phyloP scores from a whole-genome alignment of 2,797 vertebrate species.

The Coluber constrictor region DNA sequence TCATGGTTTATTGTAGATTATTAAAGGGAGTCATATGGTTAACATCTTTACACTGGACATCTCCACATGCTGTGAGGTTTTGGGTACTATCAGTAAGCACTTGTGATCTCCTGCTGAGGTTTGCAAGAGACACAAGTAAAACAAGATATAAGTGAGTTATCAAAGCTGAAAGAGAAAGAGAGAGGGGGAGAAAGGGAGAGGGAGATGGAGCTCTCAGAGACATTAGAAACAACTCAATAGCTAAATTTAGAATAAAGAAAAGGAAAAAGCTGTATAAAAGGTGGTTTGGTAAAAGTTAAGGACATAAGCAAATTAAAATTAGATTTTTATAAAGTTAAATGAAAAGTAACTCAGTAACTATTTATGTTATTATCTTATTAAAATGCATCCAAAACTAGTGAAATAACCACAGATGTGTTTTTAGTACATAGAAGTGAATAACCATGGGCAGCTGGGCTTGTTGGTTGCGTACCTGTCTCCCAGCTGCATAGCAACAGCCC shows the following conservation, averaged over 20 bases:
- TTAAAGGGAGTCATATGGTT: not conserved
- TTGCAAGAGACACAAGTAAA: conserved; percentile 18
- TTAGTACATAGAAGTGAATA: too few species aligned
- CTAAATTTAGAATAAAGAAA: not conserved
- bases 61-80: not conserved
- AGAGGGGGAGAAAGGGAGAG: not conserved
- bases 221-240: not conserved
- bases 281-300: not conserved
- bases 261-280: not conserved
- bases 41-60: not conserved
- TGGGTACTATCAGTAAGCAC: not conserved
- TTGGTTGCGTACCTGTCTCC: too few species aligned
- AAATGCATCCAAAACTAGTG: not conserved
- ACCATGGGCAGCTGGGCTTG: too few species aligned
- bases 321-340: not conserved
- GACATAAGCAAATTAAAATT: not conserved
- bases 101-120: conserved; percentile 9
- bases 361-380: not conserved
- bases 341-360: not conserved
- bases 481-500: too few species aligned
- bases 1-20: not conserved
- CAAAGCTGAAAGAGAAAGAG: conserved; percentile 1
- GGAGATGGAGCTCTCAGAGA: not conserved
- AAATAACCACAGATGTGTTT: not conserved
- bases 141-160: not conserved